These are phyloP conservation scores for Microplitis demolitor DNA, from an alignment of 1,140 invertebrate genomes.

Conservation along the genomic window DNA sequence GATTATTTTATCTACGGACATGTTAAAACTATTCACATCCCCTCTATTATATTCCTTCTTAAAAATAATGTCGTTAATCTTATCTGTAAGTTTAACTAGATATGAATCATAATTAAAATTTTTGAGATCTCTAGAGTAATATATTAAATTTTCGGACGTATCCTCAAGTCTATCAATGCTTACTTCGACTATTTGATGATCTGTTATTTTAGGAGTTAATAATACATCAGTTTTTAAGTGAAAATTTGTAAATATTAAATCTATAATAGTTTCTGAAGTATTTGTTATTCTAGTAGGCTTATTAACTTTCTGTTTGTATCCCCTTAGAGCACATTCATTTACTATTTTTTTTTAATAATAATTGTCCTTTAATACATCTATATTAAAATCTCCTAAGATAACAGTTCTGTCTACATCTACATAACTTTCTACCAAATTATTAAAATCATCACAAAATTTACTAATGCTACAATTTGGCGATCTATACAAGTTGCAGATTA, in stretches of 20 bases:
- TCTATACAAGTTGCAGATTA: conserved; percentile 5
- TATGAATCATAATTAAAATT: no score
- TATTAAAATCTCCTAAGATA: conserved; percentile 21
- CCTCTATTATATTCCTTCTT: no score
- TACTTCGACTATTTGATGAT: background rate
- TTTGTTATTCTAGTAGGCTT: conserved; percentile 12
- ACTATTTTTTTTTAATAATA: background rate
- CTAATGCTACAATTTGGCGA: conserved; percentile 14
- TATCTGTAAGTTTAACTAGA: no score
- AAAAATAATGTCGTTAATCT: no score
- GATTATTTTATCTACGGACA: no score
- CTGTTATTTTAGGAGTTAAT: conserved; percentile 13
- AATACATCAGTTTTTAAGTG: conserved; percentile 3
- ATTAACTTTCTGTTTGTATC: conserved; percentile 16
- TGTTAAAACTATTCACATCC: no score
- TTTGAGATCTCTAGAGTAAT: no score
- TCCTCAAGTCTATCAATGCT: no score
- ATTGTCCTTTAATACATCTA: background rate
- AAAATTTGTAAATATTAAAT: conserved; percentile 17
- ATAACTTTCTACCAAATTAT: background rate
- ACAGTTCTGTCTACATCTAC: background rate
- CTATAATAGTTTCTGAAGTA: conserved; percentile 7
- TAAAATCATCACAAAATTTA: conserved; percentile 14
- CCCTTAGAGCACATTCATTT: background rate
- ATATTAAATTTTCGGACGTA: no score